Conservation (phyloP, 2,888 invertebrate genomes). For the Lepetodrilus schrolli region DNA sequence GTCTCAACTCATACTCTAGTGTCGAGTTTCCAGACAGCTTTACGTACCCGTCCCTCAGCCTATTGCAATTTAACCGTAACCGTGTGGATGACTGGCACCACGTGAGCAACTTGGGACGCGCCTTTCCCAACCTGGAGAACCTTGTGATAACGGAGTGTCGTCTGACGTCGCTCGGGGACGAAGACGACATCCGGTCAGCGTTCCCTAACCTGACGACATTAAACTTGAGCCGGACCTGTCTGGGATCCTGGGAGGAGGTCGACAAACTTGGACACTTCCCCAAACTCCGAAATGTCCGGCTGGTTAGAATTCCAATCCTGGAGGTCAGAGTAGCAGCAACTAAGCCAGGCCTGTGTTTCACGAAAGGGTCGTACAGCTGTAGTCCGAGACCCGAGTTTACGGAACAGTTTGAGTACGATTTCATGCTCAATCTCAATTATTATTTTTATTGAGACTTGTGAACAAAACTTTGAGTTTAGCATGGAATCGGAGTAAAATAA, state of each 20-base stretch:
- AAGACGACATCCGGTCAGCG: constrained; percentile 51
- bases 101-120: constrained; percentile 87
- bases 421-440: too few species aligned
- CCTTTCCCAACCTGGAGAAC: constrained; percentile 89
- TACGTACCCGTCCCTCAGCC: constrained; percentile 82
- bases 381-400: too few species aligned
- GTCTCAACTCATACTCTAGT: constrained; percentile 83
- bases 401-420: too few species aligned
- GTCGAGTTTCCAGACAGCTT: constrained; percentile 69
- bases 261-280: constrained; percentile 90
- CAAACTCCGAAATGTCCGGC: constrained; percentile 86
- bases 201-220: constrained; percentile 78
- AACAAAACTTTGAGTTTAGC: too few species aligned
- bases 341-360: too few species aligned
- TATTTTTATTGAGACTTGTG: too few species aligned
- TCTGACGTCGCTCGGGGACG: constrained; percentile 43
- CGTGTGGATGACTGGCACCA: constrained; percentile 89
- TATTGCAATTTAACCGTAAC: constrained; percentile 91
- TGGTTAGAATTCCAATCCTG: constrained; percentile 83
- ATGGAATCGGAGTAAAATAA: too few species aligned
- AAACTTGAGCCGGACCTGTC: constrained; percentile 88
- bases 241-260: constrained; percentile 91
- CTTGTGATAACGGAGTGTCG: constrained; percentile 80
- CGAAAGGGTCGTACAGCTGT: too few species aligned
- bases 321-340: constrained; percentile 74